Base-by-base conservation (phyloP, 2,797 vertebrate genomes). In the Thripadectes ignobilis region DNA sequence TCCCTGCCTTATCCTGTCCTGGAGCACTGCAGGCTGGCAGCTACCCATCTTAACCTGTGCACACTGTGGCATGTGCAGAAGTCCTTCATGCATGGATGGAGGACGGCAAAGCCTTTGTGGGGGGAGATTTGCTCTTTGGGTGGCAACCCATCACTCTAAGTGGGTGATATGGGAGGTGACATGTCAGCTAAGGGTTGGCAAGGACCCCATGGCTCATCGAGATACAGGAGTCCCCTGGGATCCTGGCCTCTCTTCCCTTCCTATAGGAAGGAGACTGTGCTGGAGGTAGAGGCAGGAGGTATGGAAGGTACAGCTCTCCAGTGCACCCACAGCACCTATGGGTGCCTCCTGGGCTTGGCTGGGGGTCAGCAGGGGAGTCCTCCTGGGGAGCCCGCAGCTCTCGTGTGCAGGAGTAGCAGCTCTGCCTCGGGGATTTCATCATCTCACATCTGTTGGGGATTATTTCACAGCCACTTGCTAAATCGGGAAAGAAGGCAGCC, bases 1-100 rank as follows among this genome's bases (percentile, higher is more conserved):
- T 73, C 51, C 39, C n/a, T 30, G 55, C 36, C 63, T 34, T 39
- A 59, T 74, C 73, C 72, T 7, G 3, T n/a, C 61, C 65, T 0
- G 0, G 45, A 85, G 49, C 68, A 23, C 34, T 0, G 0, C 0
- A 0, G 19, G 15, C 57, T 78, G 62, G 45, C 61, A 39, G 5
- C 65, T 38, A 34, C 58, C 54, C 1, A 0, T 27, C n/a, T 34
- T 6, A n/a, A 51, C 57, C 54, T 10, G 3, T 14, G 46, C 43
- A 14, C 32, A 19, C 66, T 1, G 1, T 7, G 32, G 17, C 2
- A 3, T 4, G 4, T 30, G 20, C 68, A 45, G 74, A 23, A 39
- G 14, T 34, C 5, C 24, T 11, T 41, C 18, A 67, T 36, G 54
- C 19, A 7, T 0, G 0, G 38, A 19, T 6, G 10, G 66, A 48